phyloP scores from a whole-genome alignment of 2,797 vertebrate species.

The Labeo calbasu region DNA sequence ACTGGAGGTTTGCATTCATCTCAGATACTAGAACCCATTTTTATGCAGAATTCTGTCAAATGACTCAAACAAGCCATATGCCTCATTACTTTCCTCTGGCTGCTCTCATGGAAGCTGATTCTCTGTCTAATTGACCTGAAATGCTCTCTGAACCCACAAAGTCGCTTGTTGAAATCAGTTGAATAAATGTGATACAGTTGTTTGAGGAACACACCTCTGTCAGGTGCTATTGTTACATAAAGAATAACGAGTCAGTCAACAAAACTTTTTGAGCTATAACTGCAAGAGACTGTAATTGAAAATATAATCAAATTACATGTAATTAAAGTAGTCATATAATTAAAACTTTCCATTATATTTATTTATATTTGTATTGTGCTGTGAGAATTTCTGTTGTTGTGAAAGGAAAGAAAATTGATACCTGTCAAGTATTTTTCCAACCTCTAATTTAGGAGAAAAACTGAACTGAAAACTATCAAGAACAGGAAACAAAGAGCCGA shows the following conservation, averaged over 20 bases:
- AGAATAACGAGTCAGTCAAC: constrained; percentile 3
- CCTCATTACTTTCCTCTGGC: constrained; percentile 29
- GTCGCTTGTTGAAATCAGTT: constrained; percentile 20
- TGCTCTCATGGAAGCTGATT: constrained; percentile 20
- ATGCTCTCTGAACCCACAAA: constrained; percentile 19
- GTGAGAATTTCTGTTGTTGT: background rate
- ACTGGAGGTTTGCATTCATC: constrained; percentile 19
- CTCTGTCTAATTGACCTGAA: constrained; percentile 38
- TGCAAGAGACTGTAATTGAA: constrained; percentile 38
- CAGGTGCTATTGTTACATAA: constrained; percentile 16
- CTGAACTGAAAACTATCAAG: background rate
- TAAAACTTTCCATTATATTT: constrained; percentile 14
- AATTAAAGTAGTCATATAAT: constrained; percentile 35
- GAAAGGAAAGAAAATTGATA: constrained; percentile 18
- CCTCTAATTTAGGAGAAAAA: constrained; percentile 1
- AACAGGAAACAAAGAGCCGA: background rate
- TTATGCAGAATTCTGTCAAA: constrained; percentile 26
- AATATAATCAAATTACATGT: constrained; percentile 42
- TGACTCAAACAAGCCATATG: constrained; percentile 13
- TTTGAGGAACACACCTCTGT: constrained; percentile 17
- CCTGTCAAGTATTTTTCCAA: constrained; percentile 6
- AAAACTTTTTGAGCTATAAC: constrained; percentile 19
- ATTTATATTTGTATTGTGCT: constrained; percentile 14
- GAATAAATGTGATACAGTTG: constrained; percentile 27
- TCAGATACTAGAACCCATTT: constrained; percentile 6